Evolutionary conservation across 2,888 invertebrate genomes (phyloP), one percentile per base, ranked within the genome.

Genomic region (Dolichomitus sp.): DNA sequence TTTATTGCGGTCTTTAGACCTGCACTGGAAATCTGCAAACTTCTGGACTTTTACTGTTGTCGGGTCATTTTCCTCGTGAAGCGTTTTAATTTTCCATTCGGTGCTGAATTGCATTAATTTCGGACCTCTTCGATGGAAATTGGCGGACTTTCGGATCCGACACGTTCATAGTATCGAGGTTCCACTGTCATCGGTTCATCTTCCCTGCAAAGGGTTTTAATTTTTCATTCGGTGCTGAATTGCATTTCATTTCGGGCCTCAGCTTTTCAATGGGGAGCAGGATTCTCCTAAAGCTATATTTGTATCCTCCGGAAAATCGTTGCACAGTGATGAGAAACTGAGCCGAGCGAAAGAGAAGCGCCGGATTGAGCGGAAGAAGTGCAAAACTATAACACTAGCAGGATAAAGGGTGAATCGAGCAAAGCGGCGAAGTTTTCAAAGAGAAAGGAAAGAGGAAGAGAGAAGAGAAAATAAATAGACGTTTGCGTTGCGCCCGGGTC

Each of bases 401-500:
- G 57, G 33, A 74, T 54, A 37, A 40, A 27, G 61, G 42, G 59
- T 30, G 50, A 37, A 70, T 57, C 65, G 59, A 73, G 65, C 48
- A 40, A 27, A 19, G 48, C 7, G 14, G 61, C 17, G 19, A 61
- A 61, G 19, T 37, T 37, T 57, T 37, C 42, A 14, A 40, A 17
- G 57, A 45, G 37, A 45, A 75, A 33, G 30, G 5, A 63, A 40
- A 33, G 52, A 14, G 23, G 3, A 45, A 27, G 68, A 23, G 40
- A 50, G 17, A 61, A 4, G 42, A 12, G 52, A 48, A 45, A 50
- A 19, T 19, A 42, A 45, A 57, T 42, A 54, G 30, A 65, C 30
- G 66, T 68, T 83, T 76, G 76, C 66, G 45, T 76, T 54, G 48
- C 61, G 54, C 59, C 17, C 23, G 37, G 69, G 75, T 80, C 68